Evolutionary conservation across 2,113 vertebrate genomes (phyloP).

Genomic region (Rhinoderma darwinii): DNA sequence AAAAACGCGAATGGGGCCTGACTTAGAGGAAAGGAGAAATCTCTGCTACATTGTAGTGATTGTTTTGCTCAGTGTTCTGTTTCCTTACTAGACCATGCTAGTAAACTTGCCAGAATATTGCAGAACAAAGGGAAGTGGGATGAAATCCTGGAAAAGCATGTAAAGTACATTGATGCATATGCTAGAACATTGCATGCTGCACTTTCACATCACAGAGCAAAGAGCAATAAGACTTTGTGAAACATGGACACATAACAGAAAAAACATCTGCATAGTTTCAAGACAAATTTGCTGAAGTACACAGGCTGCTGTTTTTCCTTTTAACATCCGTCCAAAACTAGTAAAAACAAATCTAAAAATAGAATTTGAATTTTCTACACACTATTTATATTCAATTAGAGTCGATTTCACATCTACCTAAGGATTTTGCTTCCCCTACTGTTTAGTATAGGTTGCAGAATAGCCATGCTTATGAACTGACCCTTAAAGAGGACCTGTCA

Average conservation of each 20-base stretch:
- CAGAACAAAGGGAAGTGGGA: neutral
- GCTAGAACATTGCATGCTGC: slow-evolving; percentile 9
- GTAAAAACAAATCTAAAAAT: slow-evolving; percentile 11
- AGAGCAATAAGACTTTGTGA: neutral
- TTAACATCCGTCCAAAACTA: neutral
- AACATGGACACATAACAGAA: neutral
- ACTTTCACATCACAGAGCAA: neutral
- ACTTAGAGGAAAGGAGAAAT: no score
- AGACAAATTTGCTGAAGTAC: neutral
- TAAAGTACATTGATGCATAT: neutral
- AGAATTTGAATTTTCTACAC: neutral
- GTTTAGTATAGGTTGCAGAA: neutral
- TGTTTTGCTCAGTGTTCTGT: neutral
- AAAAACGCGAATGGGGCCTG: no score
- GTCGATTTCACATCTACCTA: neutral
- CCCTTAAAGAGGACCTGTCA: no score
- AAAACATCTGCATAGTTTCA: slow-evolving; percentile 5
- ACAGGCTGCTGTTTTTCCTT: neutral
- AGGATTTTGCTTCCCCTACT: neutral
- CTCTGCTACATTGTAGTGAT: no score
- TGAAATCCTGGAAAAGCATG: neutral
- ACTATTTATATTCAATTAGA: neutral
- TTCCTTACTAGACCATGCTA: neutral
- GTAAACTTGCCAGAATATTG: neutral
- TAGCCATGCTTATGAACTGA: neutral